Evolutionary conservation across 1,140 invertebrate genomes (phyloP).

Genomic region (Coptotermes formosanus): DNA sequence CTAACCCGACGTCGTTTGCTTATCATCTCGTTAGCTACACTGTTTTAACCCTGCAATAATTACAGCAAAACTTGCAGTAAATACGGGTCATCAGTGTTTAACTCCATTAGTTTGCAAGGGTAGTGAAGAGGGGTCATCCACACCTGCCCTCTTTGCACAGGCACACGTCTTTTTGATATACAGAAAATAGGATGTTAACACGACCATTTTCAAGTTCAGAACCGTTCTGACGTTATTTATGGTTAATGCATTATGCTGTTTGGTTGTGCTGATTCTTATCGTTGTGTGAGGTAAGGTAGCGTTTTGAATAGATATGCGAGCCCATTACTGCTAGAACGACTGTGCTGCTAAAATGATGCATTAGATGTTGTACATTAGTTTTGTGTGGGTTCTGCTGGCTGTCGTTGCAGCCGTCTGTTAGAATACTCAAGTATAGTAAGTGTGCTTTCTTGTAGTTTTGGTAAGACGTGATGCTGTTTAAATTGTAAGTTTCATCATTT

Average conservation of each 20-base stretch:
- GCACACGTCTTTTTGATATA: not conserved
- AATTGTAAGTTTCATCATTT: too few species aligned
- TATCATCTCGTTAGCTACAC: not conserved
- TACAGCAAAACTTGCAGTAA: not conserved
- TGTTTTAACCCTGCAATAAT: constrained; percentile 17
- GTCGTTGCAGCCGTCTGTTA: too few species aligned
- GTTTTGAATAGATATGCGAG: too few species aligned
- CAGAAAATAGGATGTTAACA: not conserved
- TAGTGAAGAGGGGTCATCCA: not conserved
- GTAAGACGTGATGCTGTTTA: too few species aligned
- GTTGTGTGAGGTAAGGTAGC: too few species aligned
- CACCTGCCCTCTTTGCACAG: not conserved
- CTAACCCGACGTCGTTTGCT: not conserved
- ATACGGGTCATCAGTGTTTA: constrained; percentile 9
- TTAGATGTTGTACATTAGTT: too few species aligned
- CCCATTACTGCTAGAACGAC: too few species aligned
- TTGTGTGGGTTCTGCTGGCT: too few species aligned
- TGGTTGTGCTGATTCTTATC: not conserved
- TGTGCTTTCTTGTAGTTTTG: too few species aligned
- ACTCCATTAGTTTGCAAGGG: not conserved
- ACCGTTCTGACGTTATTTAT: not conserved
- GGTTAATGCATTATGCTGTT: not conserved
- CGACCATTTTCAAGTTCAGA: not conserved
- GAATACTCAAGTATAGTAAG: too few species aligned
- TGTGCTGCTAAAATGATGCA: too few species aligned